Evolutionary conservation across 2,888 invertebrate genomes (phyloP), one percentile per base, ranked within the genome.

Genomic region (Erpobdella octoculata): DNA sequence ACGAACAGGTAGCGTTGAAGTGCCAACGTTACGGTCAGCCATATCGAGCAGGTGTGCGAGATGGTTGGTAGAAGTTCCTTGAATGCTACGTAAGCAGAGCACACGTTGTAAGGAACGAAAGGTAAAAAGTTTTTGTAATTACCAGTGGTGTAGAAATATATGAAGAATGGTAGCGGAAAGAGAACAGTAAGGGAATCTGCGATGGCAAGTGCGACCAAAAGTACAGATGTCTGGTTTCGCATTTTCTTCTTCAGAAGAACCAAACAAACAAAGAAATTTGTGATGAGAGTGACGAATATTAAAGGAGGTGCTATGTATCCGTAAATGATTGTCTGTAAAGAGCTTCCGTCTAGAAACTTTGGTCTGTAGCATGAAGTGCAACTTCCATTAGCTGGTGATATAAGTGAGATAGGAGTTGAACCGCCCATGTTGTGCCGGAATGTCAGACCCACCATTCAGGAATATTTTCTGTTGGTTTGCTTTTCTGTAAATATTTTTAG

Each of bases 161-260:
- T 89, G 65, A 93, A 88, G 79, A 93, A 88, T 2, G 83, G 83
- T 25, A 81, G 75, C 4, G 83, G 81, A 71, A 79, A 78, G 0
- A 82, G 74, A 0, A 82, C 89, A 0, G 94, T 95, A 82, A 93
- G 89, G 89, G 93, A 90, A 84, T 95, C 94, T 77, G 92, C 92
- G 5, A 95, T 86, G 0, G 95, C 94, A 93, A 95, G 95, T n/a
- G 91, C 91, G 88, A 92, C 89, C 2, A 94, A 87, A 0, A 93
- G 91, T n/a, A 90, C 88, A 84, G 93, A 93, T 4, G 93, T 93
- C 0, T 93, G 92, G 0, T 91, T 91, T 36, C 90, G 83, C 94
- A 95, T 94, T 83, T 93, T 92, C 41, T 90, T 87, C 77, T 92
- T 90, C 72, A 91, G 89, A 38, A 95, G 86, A 0, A 95, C 93